Evolutionary conservation across 2,888 invertebrate genomes (phyloP).

Genomic region (Aporophyla nigra): DNA sequence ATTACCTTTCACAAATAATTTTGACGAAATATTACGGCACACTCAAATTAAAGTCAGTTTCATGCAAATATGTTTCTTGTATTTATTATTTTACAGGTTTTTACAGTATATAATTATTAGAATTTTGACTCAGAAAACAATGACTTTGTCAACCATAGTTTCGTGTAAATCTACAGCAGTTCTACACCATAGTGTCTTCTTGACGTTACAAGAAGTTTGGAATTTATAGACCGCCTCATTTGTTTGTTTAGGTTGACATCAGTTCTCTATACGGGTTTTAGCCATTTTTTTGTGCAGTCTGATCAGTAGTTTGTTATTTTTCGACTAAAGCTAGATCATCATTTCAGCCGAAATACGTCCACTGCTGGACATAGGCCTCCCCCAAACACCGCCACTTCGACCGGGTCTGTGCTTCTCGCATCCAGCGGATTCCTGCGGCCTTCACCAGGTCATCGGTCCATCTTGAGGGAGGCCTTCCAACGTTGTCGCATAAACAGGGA

Average conservation of each 20-base stretch:
- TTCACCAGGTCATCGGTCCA: no score
- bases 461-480: no score
- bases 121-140: conserved; percentile 49
- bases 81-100: conserved; percentile 46
- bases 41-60: conserved; percentile 7
- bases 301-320: neutral
- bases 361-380: no score
- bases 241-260: neutral
- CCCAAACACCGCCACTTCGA: no score
- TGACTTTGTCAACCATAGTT: conserved; percentile 30
- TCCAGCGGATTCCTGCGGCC: no score
- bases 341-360: no score
- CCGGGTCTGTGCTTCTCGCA: no score
- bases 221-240: neutral
- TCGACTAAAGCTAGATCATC: neutral
- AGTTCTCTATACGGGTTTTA: neutral
- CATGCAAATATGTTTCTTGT: conserved; percentile 21
- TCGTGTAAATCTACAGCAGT: neutral
- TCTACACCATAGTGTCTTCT: neutral
- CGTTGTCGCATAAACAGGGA: no score
- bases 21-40: neutral
- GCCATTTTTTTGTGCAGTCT: neutral
- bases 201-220: neutral
- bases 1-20: conserved; percentile 26
- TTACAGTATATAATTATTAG: conserved; percentile 32